Evolutionary conservation across 2,888 invertebrate genomes (phyloP), one percentile per base, ranked within the genome.

Genomic region (Stenodera caucasica): DNA sequence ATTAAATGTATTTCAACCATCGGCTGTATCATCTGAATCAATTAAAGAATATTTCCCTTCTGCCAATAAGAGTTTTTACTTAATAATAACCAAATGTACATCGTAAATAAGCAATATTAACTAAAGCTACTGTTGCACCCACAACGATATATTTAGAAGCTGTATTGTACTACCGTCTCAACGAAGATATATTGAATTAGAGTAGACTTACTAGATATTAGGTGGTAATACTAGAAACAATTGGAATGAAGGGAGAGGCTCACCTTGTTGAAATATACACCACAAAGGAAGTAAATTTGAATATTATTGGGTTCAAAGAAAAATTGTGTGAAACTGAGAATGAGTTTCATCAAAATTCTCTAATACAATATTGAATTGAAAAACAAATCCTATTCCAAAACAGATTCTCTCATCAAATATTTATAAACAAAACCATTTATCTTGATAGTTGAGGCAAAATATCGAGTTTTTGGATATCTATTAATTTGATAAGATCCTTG

Each of bases 21-120:
- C 81, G 6, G 83, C 82, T 52, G 81, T 73, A 71, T 85, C 87
- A 73, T 87, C 87, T 21, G 86, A 84, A 68, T 84, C 84, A 23
- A 81, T 74, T 53, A 84, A 77, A 21, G 83, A 82, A 79, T 84
- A 84, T 70, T 82, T 85, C 78, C 79, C 86, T 74, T 84, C 83
- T 33, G 87, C 87, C 68, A 82, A 65, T 86, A 84, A 85, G 32
- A 32, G 9, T 32, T 32, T 32, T 11, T 32, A n/a, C n/a, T n/a
- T n/a, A n/a, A n/a, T n/a, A n/a, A n/a, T n/a, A n/a, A n/a, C n/a
- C n/a, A n/a, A n/a, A n/a, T n/a, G n/a, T n/a, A n/a, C n/a, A n/a
- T n/a, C n/a, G n/a, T n/a, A n/a, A n/a, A n/a, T n/a, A n/a, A n/a
- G n/a, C n/a, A n/a, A n/a, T n/a, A n/a, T n/a, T n/a, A n/a, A n/a